Conservation (phyloP, 2,797 vertebrate genomes). For the Crax fasciolata region DNA sequence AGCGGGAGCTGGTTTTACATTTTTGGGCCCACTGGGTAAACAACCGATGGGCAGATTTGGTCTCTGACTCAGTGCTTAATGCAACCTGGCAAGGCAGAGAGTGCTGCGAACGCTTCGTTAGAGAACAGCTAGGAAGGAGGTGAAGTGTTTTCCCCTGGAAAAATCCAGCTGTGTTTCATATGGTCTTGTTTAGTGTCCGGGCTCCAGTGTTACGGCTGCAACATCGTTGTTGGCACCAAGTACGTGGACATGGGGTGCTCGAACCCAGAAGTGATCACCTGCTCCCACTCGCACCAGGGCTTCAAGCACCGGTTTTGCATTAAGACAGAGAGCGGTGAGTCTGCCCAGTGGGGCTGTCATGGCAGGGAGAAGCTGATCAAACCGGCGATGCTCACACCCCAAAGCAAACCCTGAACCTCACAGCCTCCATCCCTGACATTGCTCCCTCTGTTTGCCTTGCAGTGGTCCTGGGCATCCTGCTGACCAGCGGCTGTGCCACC, state of each 20-base stretch:
- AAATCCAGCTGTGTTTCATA: neutral
- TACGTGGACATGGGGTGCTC: slow-evolving; percentile 92
- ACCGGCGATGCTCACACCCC: rapidly evolving
- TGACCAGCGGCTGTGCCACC: slow-evolving; percentile 93
- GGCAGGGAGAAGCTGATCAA: rapidly evolving
- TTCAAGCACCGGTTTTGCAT: slow-evolving; percentile 82
- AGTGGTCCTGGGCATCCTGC: slow-evolving; percentile 90
- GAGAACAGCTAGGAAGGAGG: neutral
- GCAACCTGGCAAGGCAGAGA: slow-evolving; percentile 38
- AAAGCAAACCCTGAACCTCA: neutral
- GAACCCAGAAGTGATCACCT: slow-evolving; percentile 92
- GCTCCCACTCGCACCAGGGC: slow-evolving; percentile 82
- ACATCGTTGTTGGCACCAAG: slow-evolving; percentile 89
- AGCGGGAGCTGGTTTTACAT: slow-evolving; percentile 21
- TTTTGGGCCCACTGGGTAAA: slow-evolving; percentile 19
- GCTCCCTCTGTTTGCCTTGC: neutral
- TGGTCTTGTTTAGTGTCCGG: slow-evolving; percentile 79
- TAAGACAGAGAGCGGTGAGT: slow-evolving; percentile 82
- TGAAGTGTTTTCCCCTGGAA: neutral
- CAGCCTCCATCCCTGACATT: neutral
- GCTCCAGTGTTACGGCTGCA: slow-evolving; percentile 94
- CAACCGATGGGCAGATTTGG: neutral
- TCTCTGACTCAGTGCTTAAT: neutral
- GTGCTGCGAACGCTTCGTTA: neutral
- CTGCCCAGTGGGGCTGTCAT: rapidly evolving